phyloP scores from a whole-genome alignment of 1,140 invertebrate genomes.

The Diplogasteroides magnus region DNA sequence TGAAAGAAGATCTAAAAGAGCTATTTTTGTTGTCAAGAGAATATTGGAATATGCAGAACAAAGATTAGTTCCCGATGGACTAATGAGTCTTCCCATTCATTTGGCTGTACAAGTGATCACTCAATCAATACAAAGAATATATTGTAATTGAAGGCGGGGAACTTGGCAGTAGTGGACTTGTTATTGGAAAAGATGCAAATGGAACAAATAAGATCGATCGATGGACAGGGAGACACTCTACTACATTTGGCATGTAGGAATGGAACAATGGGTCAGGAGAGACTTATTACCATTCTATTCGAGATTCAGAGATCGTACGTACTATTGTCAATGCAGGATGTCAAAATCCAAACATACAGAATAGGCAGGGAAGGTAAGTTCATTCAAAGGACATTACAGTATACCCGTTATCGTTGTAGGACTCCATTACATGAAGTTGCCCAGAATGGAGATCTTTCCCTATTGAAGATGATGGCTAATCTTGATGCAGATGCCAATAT shows the following conservation, averaged over 20 bases:
- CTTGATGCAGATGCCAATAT: constrained; percentile 86
- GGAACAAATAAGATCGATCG: constrained; percentile 35
- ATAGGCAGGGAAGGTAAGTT: constrained; percentile 64
- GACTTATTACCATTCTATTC: constrained; percentile 11
- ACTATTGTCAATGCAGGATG: constrained; percentile 40
- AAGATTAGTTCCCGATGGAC: constrained; percentile 34
- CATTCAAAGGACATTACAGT: neutral
- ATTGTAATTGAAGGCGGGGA: constrained; percentile 13
- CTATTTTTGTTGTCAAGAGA: constrained; percentile 35
- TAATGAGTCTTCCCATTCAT: constrained; percentile 43
- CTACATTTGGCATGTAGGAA: constrained; percentile 46
- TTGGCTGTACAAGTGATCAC: constrained; percentile 34
- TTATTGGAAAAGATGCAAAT: constrained; percentile 33
- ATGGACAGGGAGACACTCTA: constrained; percentile 45
- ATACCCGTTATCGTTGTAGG: neutral
- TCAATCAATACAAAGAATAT: neutral
- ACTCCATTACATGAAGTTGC: constrained; percentile 80
- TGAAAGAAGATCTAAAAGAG: constrained; percentile 30
- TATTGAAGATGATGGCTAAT: constrained; percentile 90
- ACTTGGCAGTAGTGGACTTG: constrained; percentile 42
- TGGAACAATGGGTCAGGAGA: constrained; percentile 26
- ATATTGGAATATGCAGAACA: constrained; percentile 36
- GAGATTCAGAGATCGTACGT: constrained; percentile 38
- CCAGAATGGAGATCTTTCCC: constrained; percentile 83
- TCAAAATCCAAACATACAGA: constrained; percentile 46